Conservation (phyloP, 2,888 invertebrate genomes). For the Netelia melanura region DNA sequence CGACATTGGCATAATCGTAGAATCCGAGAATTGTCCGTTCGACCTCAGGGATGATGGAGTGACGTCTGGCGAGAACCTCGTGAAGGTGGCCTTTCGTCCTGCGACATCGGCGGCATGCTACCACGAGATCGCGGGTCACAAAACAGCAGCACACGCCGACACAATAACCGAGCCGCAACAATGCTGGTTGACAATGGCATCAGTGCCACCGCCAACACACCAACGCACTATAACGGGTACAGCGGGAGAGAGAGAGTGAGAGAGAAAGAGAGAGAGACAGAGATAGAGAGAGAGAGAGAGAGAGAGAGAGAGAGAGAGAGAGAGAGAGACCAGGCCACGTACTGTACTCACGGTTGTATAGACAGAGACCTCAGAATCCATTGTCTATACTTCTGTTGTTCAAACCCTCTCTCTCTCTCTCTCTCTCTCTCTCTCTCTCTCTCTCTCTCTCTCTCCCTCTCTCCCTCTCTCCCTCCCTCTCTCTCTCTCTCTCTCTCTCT, state of each 20-base stretch:
- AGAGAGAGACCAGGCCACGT: constrained; percentile 27
- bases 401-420: background rate
- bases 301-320: background rate
- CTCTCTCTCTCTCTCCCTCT: constrained; percentile 10
- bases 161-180: constrained; percentile 82
- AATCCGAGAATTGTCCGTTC: background rate
- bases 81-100: constrained; percentile 13
- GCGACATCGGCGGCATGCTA: constrained; percentile 73
- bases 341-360: constrained; percentile 52
- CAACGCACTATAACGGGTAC: constrained; percentile 28
- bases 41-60: constrained; percentile 4
- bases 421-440: constrained; percentile 16
- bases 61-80: background rate
- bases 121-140: constrained; percentile 80
- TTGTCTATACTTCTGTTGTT: constrained; percentile 82
- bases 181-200: constrained; percentile 70
- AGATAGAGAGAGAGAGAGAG: background rate
- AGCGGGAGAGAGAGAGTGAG: background rate
- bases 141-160: constrained; percentile 80
- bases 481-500: background rate
- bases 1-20: no score
- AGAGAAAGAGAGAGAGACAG: background rate
- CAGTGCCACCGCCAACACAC: constrained; percentile 53
- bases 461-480: background rate
- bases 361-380: constrained; percentile 75